Percentiles rank a stretch among this genome's conserved stretches.
phyloP scores from a whole-genome alignment of 2,113 vertebrate genomes.

The Acanthisitta chloris region DNA sequence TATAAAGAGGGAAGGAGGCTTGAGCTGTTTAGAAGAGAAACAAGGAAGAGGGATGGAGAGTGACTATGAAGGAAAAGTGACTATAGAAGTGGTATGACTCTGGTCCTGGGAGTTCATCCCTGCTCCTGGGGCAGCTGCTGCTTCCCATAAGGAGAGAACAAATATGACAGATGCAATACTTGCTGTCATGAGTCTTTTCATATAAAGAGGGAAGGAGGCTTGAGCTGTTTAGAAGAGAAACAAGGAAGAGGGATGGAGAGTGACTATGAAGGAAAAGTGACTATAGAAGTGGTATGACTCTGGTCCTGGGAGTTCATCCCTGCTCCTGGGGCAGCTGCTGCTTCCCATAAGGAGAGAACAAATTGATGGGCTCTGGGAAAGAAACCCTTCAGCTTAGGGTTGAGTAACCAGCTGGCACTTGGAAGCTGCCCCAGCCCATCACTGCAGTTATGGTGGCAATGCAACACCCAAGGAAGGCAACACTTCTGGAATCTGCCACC shows the following conservation, averaged over 20 bases:
- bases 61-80: neutral
- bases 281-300: neutral
- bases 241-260: neutral
- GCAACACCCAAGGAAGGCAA: accelerated
- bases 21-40: neutral
- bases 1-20: neutral
- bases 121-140: neutral
- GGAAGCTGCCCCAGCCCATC: neutral
- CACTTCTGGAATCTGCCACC: neutral
- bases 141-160: neutral
- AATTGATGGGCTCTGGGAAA: neutral
- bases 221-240: neutral
- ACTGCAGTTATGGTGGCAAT: neutral
- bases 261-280: neutral
- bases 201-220: neutral
- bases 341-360: neutral
- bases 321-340: neutral
- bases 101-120: neutral
- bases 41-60: neutral
- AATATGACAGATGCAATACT: neutral
- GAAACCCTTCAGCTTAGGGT: neutral
- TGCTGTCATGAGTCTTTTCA: neutral
- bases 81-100: neutral
- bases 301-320: neutral
- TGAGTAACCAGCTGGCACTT: neutral